Evolutionary conservation across 2,888 invertebrate species (phyloP).

Genomic region (Protula sp.): DNA sequence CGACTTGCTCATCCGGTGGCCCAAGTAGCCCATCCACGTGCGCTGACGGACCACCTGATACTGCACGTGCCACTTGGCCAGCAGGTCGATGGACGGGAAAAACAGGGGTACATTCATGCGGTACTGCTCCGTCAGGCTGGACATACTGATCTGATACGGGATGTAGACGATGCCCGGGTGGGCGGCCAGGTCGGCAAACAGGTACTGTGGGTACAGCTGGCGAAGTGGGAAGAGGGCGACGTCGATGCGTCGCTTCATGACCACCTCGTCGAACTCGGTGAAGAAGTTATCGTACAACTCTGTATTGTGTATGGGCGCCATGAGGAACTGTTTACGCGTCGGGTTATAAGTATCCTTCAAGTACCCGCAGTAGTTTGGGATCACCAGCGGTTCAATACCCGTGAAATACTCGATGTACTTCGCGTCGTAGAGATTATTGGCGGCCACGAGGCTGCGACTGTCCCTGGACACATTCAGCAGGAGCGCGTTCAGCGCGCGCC

Average conservation of each 20-base stretch:
- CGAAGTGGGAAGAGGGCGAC: constrained; percentile 21
- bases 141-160: constrained; percentile 29
- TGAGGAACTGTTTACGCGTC: constrained; percentile 21
- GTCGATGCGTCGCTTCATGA: constrained; percentile 16
- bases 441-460: constrained; percentile 20
- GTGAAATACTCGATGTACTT: constrained; percentile 30
- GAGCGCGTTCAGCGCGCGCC: constrained; percentile 17
- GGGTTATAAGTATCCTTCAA: constrained; percentile 20
- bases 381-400: constrained; percentile 18
- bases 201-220: constrained; percentile 26
- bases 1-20: constrained; percentile 6
- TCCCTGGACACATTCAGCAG: constrained; percentile 9
- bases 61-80: constrained; percentile 25
- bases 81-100: constrained; percentile 24
- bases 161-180: constrained; percentile 27
- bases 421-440: constrained; percentile 29
- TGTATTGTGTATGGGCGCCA: constrained; percentile 26
- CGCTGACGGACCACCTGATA: constrained; percentile 24
- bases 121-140: constrained; percentile 28
- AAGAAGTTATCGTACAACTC: constrained; percentile 24
- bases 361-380: constrained; percentile 27
- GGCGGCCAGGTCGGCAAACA: constrained; percentile 23
- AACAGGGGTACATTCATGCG: constrained; percentile 27
- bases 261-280: constrained; percentile 20
- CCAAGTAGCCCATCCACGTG: constrained; percentile 19